Percentiles rank a stretch among this genome's conserved stretches.
Conservation (phyloP, 2,113 vertebrate species). For the Dryoscopus gambensis region DNA sequence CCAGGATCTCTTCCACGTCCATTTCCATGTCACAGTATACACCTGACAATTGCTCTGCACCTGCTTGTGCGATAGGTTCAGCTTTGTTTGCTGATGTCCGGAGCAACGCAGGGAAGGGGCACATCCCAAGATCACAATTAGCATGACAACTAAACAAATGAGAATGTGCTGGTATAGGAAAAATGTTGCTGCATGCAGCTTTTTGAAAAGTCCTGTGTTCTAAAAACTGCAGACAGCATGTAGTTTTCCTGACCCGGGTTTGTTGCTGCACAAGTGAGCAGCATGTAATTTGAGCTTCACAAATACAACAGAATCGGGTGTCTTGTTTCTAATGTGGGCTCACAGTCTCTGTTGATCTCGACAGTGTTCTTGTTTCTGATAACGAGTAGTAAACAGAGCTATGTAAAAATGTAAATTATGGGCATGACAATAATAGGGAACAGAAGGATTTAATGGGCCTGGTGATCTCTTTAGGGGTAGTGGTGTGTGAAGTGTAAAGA, state of each 20-base stretch:
- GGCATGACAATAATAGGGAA: neutral
- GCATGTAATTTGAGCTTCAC: neutral
- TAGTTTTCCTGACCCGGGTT: neutral
- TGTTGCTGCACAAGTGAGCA: neutral
- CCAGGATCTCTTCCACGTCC: neutral
- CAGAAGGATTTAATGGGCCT: neutral
- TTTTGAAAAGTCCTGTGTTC: conserved; percentile 29
- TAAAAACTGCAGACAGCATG: neutral
- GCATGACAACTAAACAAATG: neutral
- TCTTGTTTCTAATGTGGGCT: neutral
- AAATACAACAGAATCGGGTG: neutral
- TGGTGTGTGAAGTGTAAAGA: neutral
- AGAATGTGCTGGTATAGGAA: conserved; percentile 41
- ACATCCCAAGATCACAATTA: neutral
- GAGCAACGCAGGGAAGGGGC: neutral
- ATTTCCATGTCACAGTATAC: neutral
- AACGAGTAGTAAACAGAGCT: neutral
- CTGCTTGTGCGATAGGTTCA: accelerated
- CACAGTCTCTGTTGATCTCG: neutral
- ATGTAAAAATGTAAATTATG: neutral
- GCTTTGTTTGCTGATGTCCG: neutral
- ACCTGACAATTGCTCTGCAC: neutral
- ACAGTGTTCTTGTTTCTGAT: neutral
- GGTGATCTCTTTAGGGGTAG: neutral
- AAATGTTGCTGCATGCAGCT: conserved; percentile 33